Evolutionary conservation across 1,140 invertebrate genomes (phyloP).

Genomic region (Acromyrmex heyeri): DNA sequence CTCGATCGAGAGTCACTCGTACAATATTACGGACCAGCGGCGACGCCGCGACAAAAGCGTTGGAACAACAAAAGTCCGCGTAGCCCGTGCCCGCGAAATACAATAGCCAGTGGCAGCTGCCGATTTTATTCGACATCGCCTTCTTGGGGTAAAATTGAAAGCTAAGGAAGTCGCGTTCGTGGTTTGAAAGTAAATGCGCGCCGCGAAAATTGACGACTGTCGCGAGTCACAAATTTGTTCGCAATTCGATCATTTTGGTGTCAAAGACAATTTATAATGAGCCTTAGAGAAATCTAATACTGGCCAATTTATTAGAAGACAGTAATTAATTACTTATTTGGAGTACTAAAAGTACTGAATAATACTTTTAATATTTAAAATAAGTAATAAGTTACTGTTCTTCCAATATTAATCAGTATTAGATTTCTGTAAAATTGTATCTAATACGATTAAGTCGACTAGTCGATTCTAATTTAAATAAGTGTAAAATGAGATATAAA

Average conservation of each 20-base stretch:
- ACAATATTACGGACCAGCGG: slow-evolving; percentile 28
- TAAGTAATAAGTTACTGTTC: too few species aligned
- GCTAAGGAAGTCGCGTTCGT: slow-evolving; percentile 62
- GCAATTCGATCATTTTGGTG: neutral
- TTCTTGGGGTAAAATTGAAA: slow-evolving; percentile 56
- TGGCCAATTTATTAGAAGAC: too few species aligned
- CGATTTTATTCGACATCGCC: slow-evolving; percentile 73
- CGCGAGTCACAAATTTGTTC: slow-evolving; percentile 26
- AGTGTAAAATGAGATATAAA: neutral
- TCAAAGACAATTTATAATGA: neutral
- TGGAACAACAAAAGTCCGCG: slow-evolving; percentile 72
- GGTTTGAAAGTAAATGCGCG: slow-evolving; percentile 61
- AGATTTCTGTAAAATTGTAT: too few species aligned
- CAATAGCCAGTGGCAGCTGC: slow-evolving; percentile 72
- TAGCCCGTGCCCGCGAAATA: slow-evolving; percentile 66
- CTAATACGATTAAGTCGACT: too few species aligned
- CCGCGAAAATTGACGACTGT: slow-evolving; percentile 8
- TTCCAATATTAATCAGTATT: too few species aligned
- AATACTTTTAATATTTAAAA: too few species aligned
- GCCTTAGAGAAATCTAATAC: too few species aligned
- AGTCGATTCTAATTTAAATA: neutral
- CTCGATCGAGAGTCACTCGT: slow-evolving; percentile 68
- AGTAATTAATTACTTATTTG: too few species aligned
- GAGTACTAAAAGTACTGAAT: too few species aligned
- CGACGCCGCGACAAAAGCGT: slow-evolving; percentile 64